These are phyloP conservation scores for Erpetoichthys calabaricus DNA, from an alignment of 2,797 vertebrate species.

Conservation along the genomic window DNA sequence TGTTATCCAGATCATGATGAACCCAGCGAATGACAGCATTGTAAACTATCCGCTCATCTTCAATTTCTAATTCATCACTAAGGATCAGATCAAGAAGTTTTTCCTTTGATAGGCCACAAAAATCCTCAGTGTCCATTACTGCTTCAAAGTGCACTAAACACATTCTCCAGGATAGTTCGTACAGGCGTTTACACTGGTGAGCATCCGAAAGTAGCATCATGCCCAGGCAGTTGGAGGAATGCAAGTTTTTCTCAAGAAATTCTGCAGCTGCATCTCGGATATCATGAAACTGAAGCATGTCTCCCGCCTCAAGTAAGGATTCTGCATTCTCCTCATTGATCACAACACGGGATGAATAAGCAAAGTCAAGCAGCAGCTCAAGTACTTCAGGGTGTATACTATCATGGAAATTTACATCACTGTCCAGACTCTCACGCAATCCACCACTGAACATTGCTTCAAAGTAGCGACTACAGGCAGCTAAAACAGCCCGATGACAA, in stretches of 20 bases:
- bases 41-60: slow-evolving; percentile 81
- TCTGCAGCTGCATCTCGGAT: slow-evolving; percentile 78
- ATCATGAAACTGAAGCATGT: slow-evolving; percentile 90
- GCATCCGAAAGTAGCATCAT: slow-evolving; percentile 87
- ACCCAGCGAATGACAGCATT: slow-evolving; percentile 80
- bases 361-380: slow-evolving; percentile 84
- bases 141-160: slow-evolving; percentile 80
- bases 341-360: slow-evolving; percentile 79
- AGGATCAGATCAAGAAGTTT: slow-evolving; percentile 75
- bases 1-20: slow-evolving; percentile 54
- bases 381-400: slow-evolving; percentile 84
- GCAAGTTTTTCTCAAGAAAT: slow-evolving; percentile 82
- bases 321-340: slow-evolving; percentile 89
- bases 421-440: slow-evolving; percentile 74
- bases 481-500: slow-evolving; percentile 79
- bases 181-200: slow-evolving; percentile 80
- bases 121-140: slow-evolving; percentile 73
- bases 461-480: slow-evolving; percentile 85
- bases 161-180: slow-evolving; percentile 83
- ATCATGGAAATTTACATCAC: slow-evolving; percentile 78
- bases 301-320: slow-evolving; percentile 77
- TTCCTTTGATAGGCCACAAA: slow-evolving; percentile 74
- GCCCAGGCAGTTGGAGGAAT: slow-evolving; percentile 79
- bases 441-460: slow-evolving; percentile 93
- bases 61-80: slow-evolving; percentile 85